A percentile compares a stretch with the other conserved stretches of the same genome.
Conservation (phyloP, 2,888 invertebrate genomes). For the Saturnia japonica region DNA sequence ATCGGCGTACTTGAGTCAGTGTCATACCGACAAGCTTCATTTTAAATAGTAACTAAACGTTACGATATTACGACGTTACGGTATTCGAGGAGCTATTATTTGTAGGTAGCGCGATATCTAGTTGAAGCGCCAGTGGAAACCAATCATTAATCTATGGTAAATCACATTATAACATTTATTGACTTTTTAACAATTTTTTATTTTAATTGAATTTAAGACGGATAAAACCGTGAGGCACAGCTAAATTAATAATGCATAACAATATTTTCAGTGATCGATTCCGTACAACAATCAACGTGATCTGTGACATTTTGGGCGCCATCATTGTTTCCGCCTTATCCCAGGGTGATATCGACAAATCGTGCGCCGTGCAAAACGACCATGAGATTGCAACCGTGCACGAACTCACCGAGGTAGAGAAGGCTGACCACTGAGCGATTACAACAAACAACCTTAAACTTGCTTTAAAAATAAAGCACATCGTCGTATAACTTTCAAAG, state of each 20-base stretch:
- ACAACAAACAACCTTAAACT: slow-evolving; percentile 5
- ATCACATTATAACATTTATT: too few species aligned
- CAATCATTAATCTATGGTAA: too few species aligned
- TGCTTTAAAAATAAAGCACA: background rate
- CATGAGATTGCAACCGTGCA: slow-evolving; percentile 80
- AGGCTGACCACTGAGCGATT: slow-evolving; percentile 64
- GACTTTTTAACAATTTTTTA: too few species aligned
- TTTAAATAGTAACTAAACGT: too few species aligned
- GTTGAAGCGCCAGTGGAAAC: too few species aligned
- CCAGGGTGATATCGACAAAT: slow-evolving; percentile 84
- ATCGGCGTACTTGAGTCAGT: too few species aligned
- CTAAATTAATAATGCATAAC: background rate
- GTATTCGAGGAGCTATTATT: too few species aligned
- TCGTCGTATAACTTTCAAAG: background rate
- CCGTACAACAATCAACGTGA: slow-evolving; percentile 95
- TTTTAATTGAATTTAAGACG: too few species aligned
- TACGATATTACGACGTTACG: too few species aligned
- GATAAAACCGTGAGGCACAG: too few species aligned
- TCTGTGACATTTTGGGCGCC: slow-evolving; percentile 97
- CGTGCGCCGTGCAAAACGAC: slow-evolving; percentile 66
- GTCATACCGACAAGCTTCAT: too few species aligned
- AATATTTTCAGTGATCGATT: slow-evolving; percentile 87
- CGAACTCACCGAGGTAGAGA: slow-evolving; percentile 85
- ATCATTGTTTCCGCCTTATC: slow-evolving; percentile 94
- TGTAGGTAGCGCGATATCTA: too few species aligned